Evolutionary conservation across 2,888 invertebrate species (phyloP), one percentile per base, ranked within the genome.

Genomic region (Choristoneura rosaceana): DNA sequence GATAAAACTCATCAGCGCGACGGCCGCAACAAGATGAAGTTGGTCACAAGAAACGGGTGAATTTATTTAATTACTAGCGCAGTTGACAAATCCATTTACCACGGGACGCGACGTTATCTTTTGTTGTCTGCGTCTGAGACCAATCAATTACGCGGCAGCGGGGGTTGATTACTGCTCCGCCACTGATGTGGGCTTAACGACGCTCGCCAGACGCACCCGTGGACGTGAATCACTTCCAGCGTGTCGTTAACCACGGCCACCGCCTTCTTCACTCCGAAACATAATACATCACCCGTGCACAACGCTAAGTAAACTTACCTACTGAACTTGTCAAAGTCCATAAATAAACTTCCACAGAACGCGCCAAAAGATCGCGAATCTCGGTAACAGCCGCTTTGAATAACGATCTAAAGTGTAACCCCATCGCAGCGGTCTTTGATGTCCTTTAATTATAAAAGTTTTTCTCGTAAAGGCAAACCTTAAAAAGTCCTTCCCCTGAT

Each of bases 371-470:
- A 90, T 92, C 84, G 86, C 89, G 89, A 91, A 92, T 91, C 91
- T 90, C 87, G 84, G 88, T 88, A 84, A 91, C 89, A 88, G 82
- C 83, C 89, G 89, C 89, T 92, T 91, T 93, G 88, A 92, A 90
- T 92, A 92, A 91, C 90, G 91, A 91, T 88, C 88, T 85, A 81
- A 89, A 91, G 91, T 92, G 91, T 92, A 92, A 92, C 92, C 91
- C 91, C 90, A 90, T 90, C 90, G 88, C 85, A 78, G 85, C 82
- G 85, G 84, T 87, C 92, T 93, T 93, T 93, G 93, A 93, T 92
- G 90, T 91, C 92, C 87, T 90, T 92, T 92, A 93, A 93, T 93
- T 93, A 93, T 91, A 90, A 92, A 93, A 92, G 87, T 93, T 92
- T 91, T 89, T 89, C 88, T 85, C 87, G 87, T 88, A 88, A 90